A percentile compares a stretch with the other conserved stretches of the same genome.
Evolutionary conservation across 2,113 vertebrate genomes (phyloP).

Genomic region (Fulmarus glacialis): DNA sequence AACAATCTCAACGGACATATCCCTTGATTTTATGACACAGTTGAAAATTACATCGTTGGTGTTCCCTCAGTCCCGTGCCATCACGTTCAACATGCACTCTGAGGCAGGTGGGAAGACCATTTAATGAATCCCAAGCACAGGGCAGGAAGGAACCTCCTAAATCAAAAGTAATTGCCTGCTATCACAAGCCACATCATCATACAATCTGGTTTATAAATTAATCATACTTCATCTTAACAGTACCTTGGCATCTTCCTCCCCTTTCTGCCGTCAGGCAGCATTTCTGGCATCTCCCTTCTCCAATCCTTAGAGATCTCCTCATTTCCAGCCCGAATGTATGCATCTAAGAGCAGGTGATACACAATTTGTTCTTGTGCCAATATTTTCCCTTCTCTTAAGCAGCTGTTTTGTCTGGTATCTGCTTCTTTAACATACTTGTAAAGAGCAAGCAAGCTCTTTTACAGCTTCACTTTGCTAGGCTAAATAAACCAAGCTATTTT

Average conservation of each 20-base stretch:
- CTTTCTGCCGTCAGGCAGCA: background rate
- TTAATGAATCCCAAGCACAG: background rate
- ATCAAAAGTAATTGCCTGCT: slow-evolving; percentile 49
- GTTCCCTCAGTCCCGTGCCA: background rate
- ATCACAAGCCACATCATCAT: slow-evolving; percentile 25
- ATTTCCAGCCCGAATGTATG: background rate
- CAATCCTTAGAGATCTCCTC: background rate
- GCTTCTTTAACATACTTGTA: background rate
- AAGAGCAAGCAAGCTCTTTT: background rate
- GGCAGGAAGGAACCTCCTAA: background rate
- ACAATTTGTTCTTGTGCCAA: background rate
- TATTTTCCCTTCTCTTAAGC: background rate
- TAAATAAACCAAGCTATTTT: background rate
- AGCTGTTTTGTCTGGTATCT: background rate
- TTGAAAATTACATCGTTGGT: background rate
- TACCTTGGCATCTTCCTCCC: background rate
- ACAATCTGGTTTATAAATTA: slow-evolving; percentile 37
- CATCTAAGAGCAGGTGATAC: background rate
- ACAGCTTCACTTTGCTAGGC: background rate
- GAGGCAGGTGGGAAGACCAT: background rate
- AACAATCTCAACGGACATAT: background rate
- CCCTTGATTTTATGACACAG: background rate
- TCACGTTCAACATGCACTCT: background rate
- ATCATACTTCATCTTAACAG: slow-evolving; percentile 5
- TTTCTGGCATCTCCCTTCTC: background rate